phyloP scores from a whole-genome alignment of 2,888 invertebrate genomes.

The Nomada goodeniana region DNA sequence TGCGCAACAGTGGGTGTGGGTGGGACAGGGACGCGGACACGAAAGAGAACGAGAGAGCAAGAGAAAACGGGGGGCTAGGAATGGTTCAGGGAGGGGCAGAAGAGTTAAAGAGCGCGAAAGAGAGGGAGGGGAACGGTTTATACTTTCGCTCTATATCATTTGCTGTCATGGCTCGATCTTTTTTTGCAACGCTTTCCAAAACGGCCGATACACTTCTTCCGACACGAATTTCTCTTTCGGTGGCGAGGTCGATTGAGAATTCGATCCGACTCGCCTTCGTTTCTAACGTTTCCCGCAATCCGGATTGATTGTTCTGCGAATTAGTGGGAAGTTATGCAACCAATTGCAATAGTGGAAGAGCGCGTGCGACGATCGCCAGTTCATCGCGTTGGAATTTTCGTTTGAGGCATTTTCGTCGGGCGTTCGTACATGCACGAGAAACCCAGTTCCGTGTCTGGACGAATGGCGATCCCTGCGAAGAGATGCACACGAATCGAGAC shows the following conservation, averaged over 20 bases:
- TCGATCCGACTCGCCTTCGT: not conserved
- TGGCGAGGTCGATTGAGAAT: not conserved
- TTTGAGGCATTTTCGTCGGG: slow-evolving; percentile 36
- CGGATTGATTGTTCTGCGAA: slow-evolving; percentile 13
- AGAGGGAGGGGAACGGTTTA: slow-evolving; percentile 49
- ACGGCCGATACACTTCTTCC: slow-evolving; percentile 12
- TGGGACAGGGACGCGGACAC: slow-evolving; percentile 37
- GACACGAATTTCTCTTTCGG: slow-evolving; percentile 18
- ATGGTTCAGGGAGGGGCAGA: slow-evolving; percentile 19
- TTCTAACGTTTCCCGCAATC: slow-evolving; percentile 5
- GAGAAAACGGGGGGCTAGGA: slow-evolving; percentile 17
- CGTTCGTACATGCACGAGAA: slow-evolving; percentile 43
- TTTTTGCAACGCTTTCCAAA: slow-evolving; percentile 56
- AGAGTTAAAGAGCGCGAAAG: slow-evolving; percentile 25
- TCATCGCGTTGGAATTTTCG: slow-evolving; percentile 12
- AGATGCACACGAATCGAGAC: slow-evolving; percentile 42
- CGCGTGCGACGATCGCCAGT: too few relatives aligned
- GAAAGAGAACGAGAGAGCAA: slow-evolving; percentile 40
- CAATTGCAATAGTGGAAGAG: slow-evolving; percentile 5
- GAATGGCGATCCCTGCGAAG: slow-evolving; percentile 43
- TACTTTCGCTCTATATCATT: slow-evolving; percentile 66
- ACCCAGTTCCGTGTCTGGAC: slow-evolving; percentile 48
- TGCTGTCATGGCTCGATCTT: slow-evolving; percentile 47
- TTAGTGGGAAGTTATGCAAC: slow-evolving; percentile 14
- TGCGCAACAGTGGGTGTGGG: slow-evolving; percentile 76